These are phyloP conservation scores for Mus spicilegus DNA, from an alignment of 2,113 vertebrate species.

Conservation along the genomic window DNA sequence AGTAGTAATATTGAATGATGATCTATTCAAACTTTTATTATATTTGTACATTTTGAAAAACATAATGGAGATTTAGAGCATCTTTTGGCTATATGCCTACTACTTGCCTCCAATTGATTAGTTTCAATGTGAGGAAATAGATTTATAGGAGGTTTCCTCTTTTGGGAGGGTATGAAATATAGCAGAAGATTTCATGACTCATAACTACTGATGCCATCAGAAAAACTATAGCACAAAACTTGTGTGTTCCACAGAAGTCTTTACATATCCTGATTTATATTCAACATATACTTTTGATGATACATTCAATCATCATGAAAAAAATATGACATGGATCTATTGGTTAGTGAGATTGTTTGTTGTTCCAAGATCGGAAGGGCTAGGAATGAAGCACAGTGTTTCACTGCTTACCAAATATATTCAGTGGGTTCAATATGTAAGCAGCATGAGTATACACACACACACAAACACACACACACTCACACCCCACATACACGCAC, in stretches of 20 bases:
- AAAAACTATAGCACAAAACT: not conserved
- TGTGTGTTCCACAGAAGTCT: not conserved
- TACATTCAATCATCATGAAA: not conserved
- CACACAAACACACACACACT: not conserved
- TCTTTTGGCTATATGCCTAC: no score
- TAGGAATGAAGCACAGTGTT: not conserved
- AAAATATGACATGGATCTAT: not conserved
- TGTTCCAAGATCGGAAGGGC: not conserved
- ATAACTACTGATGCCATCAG: not conserved
- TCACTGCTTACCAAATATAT: not conserved
- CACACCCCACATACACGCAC: not conserved
- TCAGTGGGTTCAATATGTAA: not conserved
- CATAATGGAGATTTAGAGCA: not conserved
- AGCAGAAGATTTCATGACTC: not conserved
- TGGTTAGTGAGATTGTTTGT: not conserved
- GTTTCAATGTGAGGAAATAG: not conserved
- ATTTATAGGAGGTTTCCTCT: not conserved
- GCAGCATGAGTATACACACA: not conserved
- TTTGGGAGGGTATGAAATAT: not conserved
- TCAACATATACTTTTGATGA: not conserved
- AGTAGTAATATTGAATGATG: not conserved
- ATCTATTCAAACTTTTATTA: not conserved
- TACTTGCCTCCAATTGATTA: not conserved
- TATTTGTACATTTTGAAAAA: not conserved
- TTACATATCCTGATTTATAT: not conserved